Evolutionary conservation across 1,140 invertebrate species (phyloP).

Genomic region (Musca domestica): DNA sequence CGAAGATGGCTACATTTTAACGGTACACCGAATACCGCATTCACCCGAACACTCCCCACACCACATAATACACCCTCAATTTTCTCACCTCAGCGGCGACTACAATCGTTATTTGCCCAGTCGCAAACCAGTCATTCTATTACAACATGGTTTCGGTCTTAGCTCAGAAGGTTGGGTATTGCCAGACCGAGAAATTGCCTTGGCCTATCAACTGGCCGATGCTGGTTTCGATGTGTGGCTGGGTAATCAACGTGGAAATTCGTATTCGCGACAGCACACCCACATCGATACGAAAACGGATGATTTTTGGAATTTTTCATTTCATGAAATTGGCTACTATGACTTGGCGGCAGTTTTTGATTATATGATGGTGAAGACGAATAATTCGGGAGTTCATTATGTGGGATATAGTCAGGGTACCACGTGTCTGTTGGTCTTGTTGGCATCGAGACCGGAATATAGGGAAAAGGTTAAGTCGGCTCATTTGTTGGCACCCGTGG

Average conservation of each 20-base stretch:
- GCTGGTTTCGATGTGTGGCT: constrained; percentile 61
- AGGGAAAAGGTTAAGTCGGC: constrained; percentile 58
- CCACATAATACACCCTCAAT: neutral
- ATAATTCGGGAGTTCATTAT: constrained; percentile 59
- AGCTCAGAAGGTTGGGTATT: constrained; percentile 42
- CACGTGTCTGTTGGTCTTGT: constrained; percentile 60
- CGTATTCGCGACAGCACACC: constrained; percentile 63
- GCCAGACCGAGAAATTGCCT: constrained; percentile 32
- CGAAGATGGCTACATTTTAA: constrained; percentile 62
- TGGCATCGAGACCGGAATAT: constrained; percentile 58
- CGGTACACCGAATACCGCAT: constrained; percentile 59
- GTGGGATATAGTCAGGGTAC: constrained; percentile 65
- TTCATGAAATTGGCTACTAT: constrained; percentile 63
- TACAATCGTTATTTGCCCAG: neutral
- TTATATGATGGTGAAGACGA: constrained; percentile 55
- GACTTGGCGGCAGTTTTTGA: constrained; percentile 63
- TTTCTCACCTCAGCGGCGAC: neutral
- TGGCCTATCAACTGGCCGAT: constrained; percentile 44
- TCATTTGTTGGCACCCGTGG: constrained; percentile 62
- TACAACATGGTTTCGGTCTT: constrained; percentile 41
- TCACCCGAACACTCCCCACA: constrained; percentile 32
- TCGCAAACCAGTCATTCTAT: constrained; percentile 30
- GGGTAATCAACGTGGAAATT: constrained; percentile 65
- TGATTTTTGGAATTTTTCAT: constrained; percentile 61
- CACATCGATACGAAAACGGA: constrained; percentile 34